Percentiles rank a stretch among this genome's conserved stretches.
Conservation (phyloP, 2,888 invertebrate species). For the Neoitamus cyanurus region DNA sequence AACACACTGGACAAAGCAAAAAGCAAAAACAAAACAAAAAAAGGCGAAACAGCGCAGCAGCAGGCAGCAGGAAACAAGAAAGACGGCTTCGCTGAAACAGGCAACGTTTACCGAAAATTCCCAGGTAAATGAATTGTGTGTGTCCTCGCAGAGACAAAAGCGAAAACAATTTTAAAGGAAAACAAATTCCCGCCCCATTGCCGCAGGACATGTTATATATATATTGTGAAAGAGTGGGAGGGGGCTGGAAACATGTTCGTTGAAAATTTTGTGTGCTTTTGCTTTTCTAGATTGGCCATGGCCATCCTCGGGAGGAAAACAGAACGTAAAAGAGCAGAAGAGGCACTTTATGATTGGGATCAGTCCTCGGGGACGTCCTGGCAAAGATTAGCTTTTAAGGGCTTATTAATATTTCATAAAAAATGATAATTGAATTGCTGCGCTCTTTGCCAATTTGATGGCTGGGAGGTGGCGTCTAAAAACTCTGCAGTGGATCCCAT, state of each 20-base stretch:
- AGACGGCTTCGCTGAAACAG: neutral
- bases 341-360: slow-evolving; percentile 22
- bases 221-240: neutral
- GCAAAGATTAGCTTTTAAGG: slow-evolving; percentile 36
- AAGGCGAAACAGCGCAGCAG: neutral
- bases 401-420: slow-evolving; percentile 41
- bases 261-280: neutral
- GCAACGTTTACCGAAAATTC: neutral
- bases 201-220: neutral
- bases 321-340: neutral
- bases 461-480: neutral
- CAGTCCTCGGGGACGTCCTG: neutral
- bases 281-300: neutral
- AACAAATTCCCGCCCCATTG: neutral
- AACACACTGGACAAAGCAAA: neutral
- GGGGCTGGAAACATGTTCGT: neutral
- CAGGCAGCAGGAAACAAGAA: neutral
- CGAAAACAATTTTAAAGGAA: slow-evolving; percentile 1
- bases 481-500: slow-evolving; percentile 10
- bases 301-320: neutral
- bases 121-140: slow-evolving; percentile 1
- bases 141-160: neutral
- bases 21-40: neutral
- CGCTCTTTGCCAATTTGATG: neutral
- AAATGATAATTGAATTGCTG: slow-evolving; percentile 39